phyloP scores from a whole-genome alignment of 2,888 invertebrate species.

The Meliscaeva auricollis region DNA sequence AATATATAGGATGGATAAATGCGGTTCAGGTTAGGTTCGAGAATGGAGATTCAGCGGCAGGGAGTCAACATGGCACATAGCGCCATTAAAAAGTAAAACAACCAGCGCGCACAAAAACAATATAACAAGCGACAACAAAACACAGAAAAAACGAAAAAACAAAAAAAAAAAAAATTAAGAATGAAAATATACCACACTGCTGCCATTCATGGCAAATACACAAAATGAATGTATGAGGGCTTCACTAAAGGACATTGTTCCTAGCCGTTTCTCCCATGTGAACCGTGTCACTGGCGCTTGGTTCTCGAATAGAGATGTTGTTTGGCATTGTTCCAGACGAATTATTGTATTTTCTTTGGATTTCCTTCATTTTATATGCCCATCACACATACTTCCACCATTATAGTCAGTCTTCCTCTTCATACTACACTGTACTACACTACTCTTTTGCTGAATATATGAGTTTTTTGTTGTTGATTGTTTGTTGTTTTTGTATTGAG shows the following conservation, averaged over 20 bases:
- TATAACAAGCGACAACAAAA: conserved; percentile 26
- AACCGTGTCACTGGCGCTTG: conserved; percentile 53
- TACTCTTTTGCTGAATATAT: neutral
- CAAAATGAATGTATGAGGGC: conserved; percentile 64
- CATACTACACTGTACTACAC: neutral
- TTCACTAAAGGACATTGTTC: conserved; percentile 73
- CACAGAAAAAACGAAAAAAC: neutral
- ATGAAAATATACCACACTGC: conserved; percentile 59
- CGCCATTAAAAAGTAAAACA: conserved; percentile 16
- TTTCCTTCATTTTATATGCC: conserved; percentile 49
- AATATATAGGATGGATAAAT: conserved; percentile 5
- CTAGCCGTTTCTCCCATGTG: conserved; percentile 58
- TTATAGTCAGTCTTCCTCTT: neutral
- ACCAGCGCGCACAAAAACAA: conserved; percentile 8
- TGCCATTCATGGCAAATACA: conserved; percentile 67
- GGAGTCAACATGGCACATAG: conserved; percentile 27
- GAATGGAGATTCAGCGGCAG: conserved; percentile 43
- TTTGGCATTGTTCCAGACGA: conserved; percentile 74
- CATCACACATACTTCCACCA: conserved; percentile 21
- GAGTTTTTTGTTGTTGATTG: neutral
- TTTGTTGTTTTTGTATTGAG: neutral
- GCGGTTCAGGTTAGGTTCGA: neutral
- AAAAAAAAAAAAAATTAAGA: neutral
- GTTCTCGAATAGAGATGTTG: conserved; percentile 59
- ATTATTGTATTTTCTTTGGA: conserved; percentile 74